Evolutionary conservation across 2,797 vertebrate species (phyloP).

Genomic region (Falco naumanni): DNA sequence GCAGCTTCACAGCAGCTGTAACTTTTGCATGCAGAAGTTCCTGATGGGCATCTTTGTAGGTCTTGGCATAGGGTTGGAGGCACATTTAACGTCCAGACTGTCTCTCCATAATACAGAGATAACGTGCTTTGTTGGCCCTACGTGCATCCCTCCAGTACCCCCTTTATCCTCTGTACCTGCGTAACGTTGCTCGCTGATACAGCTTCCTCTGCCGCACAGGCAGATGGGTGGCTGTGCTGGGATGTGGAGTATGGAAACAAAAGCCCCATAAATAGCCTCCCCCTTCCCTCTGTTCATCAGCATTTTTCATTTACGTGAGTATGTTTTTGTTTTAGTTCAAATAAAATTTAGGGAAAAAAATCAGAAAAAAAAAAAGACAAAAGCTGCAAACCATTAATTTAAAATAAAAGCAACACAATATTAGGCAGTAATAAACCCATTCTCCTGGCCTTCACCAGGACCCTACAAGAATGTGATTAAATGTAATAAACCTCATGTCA

Average conservation of each 20-base stretch:
- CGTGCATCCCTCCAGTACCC: no score
- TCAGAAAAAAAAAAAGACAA: background rate
- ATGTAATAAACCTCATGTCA: background rate
- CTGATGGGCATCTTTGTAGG: background rate
- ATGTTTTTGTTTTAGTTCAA: background rate
- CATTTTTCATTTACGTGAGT: background rate
- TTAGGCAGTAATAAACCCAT: background rate
- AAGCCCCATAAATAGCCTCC: background rate
- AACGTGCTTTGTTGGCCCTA: background rate
- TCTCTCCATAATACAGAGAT: background rate
- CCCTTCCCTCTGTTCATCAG: background rate
- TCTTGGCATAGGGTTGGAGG: background rate
- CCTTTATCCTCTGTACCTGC: background rate
- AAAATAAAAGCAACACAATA: background rate
- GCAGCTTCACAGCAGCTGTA: background rate
- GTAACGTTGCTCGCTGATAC: background rate
- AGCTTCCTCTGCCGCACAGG: background rate
- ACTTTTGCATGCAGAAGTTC: background rate
- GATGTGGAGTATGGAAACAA: background rate
- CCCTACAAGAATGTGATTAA: background rate
- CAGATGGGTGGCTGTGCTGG: background rate
- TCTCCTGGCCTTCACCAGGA: background rate
- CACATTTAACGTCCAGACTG: accelerated
- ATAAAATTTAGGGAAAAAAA: background rate
- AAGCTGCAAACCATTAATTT: conserved; percentile 12